A percentile compares a stretch with the other conserved stretches of the same genome.
Evolutionary conservation across 2,113 vertebrate species (phyloP).

Genomic region (Equus przewalskii): DNA sequence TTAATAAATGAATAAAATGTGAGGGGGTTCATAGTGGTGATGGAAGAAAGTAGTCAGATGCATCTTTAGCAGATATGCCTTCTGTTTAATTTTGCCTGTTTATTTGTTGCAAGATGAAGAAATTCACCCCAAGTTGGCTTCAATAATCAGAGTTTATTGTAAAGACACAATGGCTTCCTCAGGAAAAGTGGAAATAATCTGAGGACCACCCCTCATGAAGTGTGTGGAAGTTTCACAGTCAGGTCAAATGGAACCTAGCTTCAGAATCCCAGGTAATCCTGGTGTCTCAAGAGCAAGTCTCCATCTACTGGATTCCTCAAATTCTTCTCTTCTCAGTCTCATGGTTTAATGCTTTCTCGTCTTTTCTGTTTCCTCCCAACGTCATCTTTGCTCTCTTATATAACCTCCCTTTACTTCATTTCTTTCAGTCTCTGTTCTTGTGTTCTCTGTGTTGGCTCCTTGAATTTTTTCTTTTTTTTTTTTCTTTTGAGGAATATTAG

Average conservation of each 20-base stretch:
- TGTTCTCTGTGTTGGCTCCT: not conserved
- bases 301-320: not conserved
- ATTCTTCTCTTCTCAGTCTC: not conserved
- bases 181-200: not conserved
- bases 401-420: not conserved
- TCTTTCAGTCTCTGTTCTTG: not conserved
- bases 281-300: fast-evolving
- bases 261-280: fast-evolving
- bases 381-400: not conserved
- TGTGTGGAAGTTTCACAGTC: not conserved
- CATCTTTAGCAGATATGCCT: not conserved
- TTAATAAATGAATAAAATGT: not conserved
- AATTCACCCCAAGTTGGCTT: not conserved
- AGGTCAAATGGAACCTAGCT: too few species aligned
- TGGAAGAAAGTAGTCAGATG: not conserved
- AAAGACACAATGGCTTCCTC: not conserved
- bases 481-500: too few species aligned
- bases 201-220: not conserved
- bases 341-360: fast-evolving
- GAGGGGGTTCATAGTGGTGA: fast-evolving
- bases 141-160: not conserved
- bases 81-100: not conserved
- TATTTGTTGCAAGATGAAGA: not conserved
- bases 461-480: not conserved
- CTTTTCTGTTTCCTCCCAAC: not conserved